A percentile compares a stretch with the other conserved stretches of the same genome.
phyloP scores from a whole-genome alignment of 2,797 vertebrate genomes.

The Pelobates cultripes region DNA sequence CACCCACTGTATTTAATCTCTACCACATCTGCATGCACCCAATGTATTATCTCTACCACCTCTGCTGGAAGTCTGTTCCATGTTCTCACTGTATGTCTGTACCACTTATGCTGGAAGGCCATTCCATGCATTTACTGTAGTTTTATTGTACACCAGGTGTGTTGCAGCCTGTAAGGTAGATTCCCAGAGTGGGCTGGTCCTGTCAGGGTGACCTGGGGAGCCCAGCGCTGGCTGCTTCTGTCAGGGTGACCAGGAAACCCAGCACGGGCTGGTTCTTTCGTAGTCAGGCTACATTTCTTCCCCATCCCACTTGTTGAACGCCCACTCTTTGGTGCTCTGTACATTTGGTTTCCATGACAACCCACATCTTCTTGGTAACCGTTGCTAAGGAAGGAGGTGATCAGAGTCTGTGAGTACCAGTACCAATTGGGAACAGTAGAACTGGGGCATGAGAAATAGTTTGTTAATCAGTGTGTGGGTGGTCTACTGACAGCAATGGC shows the following conservation, averaged over 20 bases:
- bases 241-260: background rate
- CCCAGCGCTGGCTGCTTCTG: background rate
- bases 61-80: too few species aligned
- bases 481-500: background rate
- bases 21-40: background rate
- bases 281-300: background rate
- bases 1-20: too few species aligned
- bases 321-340: constrained; percentile 38
- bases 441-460: constrained; percentile 8
- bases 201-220: too few species aligned
- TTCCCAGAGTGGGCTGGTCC: too few species aligned
- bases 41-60: too few species aligned
- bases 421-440: background rate
- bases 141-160: too few species aligned
- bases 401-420: background rate
- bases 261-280: background rate
- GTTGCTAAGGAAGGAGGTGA: constrained; percentile 30
- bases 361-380: constrained; percentile 30
- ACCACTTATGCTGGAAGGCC: too few species aligned
- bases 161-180: too few species aligned
- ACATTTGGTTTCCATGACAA: constrained; percentile 3
- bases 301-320: background rate
- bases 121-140: too few species aligned
- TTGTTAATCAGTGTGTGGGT: constrained; percentile 7
- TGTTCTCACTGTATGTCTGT: too few species aligned